phyloP scores from a whole-genome alignment of 2,113 vertebrate species.

The Pholis gunnellus region DNA sequence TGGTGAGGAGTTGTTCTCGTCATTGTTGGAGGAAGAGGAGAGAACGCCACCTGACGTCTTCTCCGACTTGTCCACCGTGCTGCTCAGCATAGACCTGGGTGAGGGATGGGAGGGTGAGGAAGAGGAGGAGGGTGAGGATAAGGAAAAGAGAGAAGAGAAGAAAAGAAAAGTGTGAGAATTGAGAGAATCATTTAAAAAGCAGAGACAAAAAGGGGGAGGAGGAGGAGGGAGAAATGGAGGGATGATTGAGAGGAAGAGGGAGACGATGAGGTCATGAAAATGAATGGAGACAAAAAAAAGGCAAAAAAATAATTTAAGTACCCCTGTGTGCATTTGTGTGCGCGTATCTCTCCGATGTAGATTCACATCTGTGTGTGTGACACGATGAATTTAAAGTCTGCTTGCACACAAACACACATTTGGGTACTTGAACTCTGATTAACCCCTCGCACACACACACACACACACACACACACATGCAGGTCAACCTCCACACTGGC shows the following conservation, averaged over 20 bases:
- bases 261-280: constrained; percentile 64
- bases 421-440: constrained; percentile 40
- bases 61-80: constrained; percentile 81
- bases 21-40: constrained; percentile 81
- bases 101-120: constrained; percentile 28
- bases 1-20: constrained; percentile 88
- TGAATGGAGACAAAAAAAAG: constrained; percentile 61
- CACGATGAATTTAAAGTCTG: background rate
- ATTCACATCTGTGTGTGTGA: background rate
- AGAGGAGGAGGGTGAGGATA: background rate
- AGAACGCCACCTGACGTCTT: constrained; percentile 81
- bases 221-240: constrained; percentile 41
- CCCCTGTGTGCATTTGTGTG: constrained; percentile 67
- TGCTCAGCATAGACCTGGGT: constrained; percentile 85
- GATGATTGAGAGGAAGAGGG: constrained; percentile 43
- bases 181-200: constrained; percentile 27
- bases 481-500: constrained; percentile 57
- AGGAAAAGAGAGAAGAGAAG: constrained; percentile 30
- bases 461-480: constrained; percentile 72
- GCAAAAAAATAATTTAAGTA: constrained; percentile 36
- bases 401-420: constrained; percentile 70
- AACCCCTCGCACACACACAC: constrained; percentile 59
- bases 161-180: constrained; percentile 37
- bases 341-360: background rate
- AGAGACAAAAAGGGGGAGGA: constrained; percentile 39